Evolutionary conservation across 2,113 vertebrate species (phyloP).

Genomic region (Crocuta crocuta): DNA sequence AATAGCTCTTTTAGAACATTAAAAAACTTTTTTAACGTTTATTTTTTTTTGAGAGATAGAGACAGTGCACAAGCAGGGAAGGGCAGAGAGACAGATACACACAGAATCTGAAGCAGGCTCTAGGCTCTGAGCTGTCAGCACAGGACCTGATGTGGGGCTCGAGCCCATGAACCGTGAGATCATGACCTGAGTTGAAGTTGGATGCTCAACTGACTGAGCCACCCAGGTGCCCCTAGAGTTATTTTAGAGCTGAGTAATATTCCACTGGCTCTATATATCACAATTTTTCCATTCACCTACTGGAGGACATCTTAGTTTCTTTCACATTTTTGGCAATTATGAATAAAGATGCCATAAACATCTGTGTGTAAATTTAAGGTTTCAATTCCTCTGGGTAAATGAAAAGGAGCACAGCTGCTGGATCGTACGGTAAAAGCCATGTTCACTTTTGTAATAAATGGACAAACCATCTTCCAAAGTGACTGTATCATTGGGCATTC

Average conservation of each 20-base stretch:
- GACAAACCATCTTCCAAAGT: not conserved
- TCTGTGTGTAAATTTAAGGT: not conserved
- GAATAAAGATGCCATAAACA: not conserved
- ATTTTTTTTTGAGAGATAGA: too few relatives aligned
- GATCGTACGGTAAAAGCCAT: not conserved
- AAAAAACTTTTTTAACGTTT: too few relatives aligned
- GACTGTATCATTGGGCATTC: not conserved
- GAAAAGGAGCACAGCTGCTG: not conserved
- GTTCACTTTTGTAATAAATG: not conserved
- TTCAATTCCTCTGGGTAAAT: not conserved
- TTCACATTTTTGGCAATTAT: not conserved
- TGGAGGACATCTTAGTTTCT: not conserved
- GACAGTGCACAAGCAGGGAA: too few relatives aligned
- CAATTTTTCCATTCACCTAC: not conserved
- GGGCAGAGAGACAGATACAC: too few relatives aligned
- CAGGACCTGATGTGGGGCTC: too few relatives aligned
- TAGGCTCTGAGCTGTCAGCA: too few relatives aligned
- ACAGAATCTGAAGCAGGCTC: too few relatives aligned
- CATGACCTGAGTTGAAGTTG: too few relatives aligned
- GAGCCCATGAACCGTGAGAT: too few relatives aligned
- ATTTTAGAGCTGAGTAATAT: not conserved
- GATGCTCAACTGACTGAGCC: too few relatives aligned
- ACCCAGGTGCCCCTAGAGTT: too few relatives aligned
- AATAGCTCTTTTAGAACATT: not conserved
- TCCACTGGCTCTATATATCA: not conserved